Evolutionary conservation across 2,888 invertebrate species (phyloP).

Genomic region (Zaprionus lineosus): DNA sequence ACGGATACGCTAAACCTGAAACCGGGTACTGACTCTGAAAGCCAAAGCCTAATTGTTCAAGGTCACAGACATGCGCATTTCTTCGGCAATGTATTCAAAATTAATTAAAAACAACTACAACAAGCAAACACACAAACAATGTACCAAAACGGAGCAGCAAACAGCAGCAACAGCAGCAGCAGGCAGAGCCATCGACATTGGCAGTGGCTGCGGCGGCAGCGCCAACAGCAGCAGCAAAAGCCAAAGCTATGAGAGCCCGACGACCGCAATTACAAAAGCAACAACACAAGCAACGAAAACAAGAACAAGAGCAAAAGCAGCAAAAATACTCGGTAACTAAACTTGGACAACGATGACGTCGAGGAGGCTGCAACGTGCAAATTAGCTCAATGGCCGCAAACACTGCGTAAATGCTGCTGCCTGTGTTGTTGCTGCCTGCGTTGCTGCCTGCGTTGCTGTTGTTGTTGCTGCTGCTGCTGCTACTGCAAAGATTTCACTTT

Average conservation of each 20-base stretch:
- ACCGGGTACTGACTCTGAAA: slow-evolving; percentile 53
- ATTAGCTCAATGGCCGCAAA: slow-evolving; percentile 57
- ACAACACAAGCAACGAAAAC: too few species aligned
- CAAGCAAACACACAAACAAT: slow-evolving; percentile 37
- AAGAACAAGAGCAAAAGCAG: slow-evolving; percentile 18
- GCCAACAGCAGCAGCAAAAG: slow-evolving; percentile 5
- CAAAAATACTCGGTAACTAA: slow-evolving; percentile 17
- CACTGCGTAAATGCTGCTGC: slow-evolving; percentile 33
- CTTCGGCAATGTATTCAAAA: slow-evolving; percentile 68
- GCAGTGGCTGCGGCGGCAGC: background rate
- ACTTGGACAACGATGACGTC: slow-evolving; percentile 29
- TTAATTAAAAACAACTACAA: slow-evolving; percentile 68
- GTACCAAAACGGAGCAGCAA: slow-evolving; percentile 41
- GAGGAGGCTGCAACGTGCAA: slow-evolving; percentile 36
- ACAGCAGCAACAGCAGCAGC: slow-evolving; percentile 12
- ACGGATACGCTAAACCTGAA: slow-evolving; percentile 54
- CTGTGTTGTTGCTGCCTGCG: too few species aligned
- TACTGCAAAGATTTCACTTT: slow-evolving; percentile 57
- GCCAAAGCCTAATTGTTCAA: slow-evolving; percentile 73
- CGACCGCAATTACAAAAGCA: slow-evolving; percentile 33
- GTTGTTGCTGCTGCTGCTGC: slow-evolving; percentile 5
- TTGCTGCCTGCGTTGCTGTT: slow-evolving; percentile 3
- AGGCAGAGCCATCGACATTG: too few species aligned
- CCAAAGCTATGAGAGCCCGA: slow-evolving; percentile 14
- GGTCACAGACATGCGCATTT: slow-evolving; percentile 77